These are phyloP conservation scores for Xylota sylvarum DNA, from an alignment of 2,888 invertebrate species.

Conservation along the genomic window DNA sequence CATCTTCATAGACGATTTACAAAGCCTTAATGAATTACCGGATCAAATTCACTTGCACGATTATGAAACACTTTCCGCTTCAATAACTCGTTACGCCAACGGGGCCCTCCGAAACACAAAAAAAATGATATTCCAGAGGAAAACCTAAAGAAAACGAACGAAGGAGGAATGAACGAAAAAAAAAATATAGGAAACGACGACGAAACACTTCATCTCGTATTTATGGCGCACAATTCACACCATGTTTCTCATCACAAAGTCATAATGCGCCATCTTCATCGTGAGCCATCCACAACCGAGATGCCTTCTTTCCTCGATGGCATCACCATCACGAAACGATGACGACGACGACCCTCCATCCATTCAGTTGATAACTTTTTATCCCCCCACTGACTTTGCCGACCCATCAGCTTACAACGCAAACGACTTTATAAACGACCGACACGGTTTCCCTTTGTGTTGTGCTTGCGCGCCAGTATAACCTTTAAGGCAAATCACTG, in stretches of 20 bases:
- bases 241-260: constrained; percentile 53
- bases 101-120: constrained; percentile 42
- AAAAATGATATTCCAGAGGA: constrained; percentile 1
- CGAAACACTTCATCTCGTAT: constrained; percentile 74
- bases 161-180: not conserved
- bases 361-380: constrained; percentile 23
- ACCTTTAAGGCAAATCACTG: constrained; percentile 73
- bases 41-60: constrained; percentile 74
- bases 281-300: constrained; percentile 33
- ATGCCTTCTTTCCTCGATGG: constrained; percentile 51
- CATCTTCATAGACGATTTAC: constrained; percentile 68
- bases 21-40: constrained; percentile 73
- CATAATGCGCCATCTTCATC: constrained; percentile 69
- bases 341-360: constrained; percentile 8
- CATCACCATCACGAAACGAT: constrained; percentile 59
- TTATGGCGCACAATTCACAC: constrained; percentile 77
- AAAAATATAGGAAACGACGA: constrained; percentile 26
- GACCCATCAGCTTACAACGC: constrained; percentile 18
- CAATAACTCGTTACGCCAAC: constrained; percentile 66
- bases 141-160: constrained; percentile 6
- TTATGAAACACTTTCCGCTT: constrained; percentile 75
- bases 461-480: constrained; percentile 65
- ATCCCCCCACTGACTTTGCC: not conserved
- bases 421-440: constrained; percentile 73
- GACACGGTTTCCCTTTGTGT: constrained; percentile 74